Evolutionary conservation across 2,113 vertebrate genomes (phyloP).

Genomic region (Lamprotornis superbus): DNA sequence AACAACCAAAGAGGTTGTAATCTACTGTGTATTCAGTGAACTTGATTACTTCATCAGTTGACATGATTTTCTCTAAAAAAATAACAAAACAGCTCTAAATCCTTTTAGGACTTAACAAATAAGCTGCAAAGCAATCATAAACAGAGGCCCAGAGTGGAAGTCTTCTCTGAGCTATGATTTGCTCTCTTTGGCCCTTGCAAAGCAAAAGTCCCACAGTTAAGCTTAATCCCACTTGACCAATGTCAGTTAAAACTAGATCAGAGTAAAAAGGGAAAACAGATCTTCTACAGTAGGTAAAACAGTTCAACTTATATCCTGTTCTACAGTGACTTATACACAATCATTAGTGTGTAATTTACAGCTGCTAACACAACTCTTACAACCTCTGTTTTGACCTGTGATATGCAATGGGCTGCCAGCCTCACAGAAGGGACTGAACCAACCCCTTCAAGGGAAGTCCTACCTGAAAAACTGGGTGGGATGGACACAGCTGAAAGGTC

Average conservation of each 20-base stretch:
- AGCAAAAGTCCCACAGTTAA: not conserved
- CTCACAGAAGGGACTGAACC: not conserved
- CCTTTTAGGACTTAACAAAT: not conserved
- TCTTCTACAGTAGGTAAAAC: not conserved
- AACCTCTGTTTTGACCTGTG: not conserved
- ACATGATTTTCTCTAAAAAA: not conserved
- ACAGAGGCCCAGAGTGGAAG: not conserved
- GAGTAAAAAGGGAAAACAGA: not conserved
- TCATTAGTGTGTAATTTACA: not conserved
- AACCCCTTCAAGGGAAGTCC: not conserved
- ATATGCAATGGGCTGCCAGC: not conserved
- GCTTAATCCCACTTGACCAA: not conserved
- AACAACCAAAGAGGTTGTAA: not conserved
- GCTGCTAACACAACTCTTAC: not conserved
- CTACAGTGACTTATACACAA: not conserved
- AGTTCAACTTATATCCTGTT: not conserved
- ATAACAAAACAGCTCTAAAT: not conserved
- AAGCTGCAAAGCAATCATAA: not conserved
- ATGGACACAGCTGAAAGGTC: not conserved
- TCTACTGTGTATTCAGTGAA: not conserved
- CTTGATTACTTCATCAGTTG: not conserved
- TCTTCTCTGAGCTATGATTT: not conserved
- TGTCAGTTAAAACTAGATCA: not conserved
- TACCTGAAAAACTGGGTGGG: not conserved
- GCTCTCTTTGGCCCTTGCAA: not conserved